phyloP scores from a whole-genome alignment of 2,113 vertebrate genomes.

The Trochalopteron elliotii region DNA sequence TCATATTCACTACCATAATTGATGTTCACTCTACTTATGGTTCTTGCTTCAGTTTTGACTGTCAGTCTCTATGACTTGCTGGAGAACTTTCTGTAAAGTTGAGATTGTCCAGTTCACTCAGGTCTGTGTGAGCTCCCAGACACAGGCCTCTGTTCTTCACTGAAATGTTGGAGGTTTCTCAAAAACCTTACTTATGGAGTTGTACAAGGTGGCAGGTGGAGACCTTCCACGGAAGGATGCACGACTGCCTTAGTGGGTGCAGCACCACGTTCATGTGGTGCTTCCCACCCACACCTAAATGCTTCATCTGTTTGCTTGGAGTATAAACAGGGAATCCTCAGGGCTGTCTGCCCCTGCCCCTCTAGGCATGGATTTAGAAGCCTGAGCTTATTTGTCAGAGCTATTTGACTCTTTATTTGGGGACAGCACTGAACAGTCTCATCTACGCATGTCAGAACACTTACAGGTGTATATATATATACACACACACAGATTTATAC shows the following conservation, averaged over 20 bases:
- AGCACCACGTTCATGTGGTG: fast-evolving
- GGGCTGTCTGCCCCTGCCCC: background rate
- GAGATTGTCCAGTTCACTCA: background rate
- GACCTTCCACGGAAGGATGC: background rate
- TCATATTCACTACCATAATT: fast-evolving
- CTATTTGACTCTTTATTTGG: background rate
- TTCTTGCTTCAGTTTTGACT: background rate
- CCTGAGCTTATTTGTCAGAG: background rate
- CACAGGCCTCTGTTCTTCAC: background rate
- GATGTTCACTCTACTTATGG: background rate
- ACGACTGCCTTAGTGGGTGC: fast-evolving
- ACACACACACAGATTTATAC: fast-evolving
- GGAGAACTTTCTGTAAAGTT: background rate
- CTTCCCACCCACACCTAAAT: background rate
- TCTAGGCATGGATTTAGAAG: background rate
- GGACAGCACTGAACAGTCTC: background rate
- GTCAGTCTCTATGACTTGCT: background rate
- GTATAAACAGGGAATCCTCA: background rate
- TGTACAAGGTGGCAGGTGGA: background rate
- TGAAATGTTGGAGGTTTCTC: background rate
- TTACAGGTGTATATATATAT: fast-evolving
- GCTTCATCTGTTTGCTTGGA: background rate
- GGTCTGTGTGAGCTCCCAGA: background rate
- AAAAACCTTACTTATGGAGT: fast-evolving
- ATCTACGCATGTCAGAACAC: background rate